Base-by-base conservation (phyloP, 2,113 vertebrate species). In the Xyrauchen texanus region DNA sequence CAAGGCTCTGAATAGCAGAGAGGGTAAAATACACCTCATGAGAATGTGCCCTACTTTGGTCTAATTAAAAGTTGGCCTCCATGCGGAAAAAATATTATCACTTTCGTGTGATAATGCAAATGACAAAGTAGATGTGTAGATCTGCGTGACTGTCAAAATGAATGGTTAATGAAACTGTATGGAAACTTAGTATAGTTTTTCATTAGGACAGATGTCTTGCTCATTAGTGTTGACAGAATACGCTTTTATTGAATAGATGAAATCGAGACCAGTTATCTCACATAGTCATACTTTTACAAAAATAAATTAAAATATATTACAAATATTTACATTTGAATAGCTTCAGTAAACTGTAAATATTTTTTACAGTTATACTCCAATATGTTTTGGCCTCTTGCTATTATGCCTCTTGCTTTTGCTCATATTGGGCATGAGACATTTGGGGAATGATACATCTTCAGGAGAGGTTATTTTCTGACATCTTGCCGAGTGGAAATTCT, bases 1-100 rank as follows among this genome's bases (percentile, higher is more conserved):
- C 88, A 90, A 88, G 52, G 53, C 85, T 90, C 83, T 86, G 86
- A 89, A 92, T 91, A 91, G 77, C 78, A 68, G 71, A 64, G 53
- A 73, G 87, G 87, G 84, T 81, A 86, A 90, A 81, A 87, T 81
- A 86, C 82, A 87, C 89, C 88, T 57, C 68, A 81, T 62, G 82
- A 84, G 85, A 85, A 66, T 61, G 77, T 79, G 83, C 82, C 88
- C 85, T 86, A 34, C 21, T 34, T 34, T 34, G 21, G 21, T 34
- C 21, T 34, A 70, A 77, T 84, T 83, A 82, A 85, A 83, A 81
- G 64, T 80, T 21, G 79, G 85, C 65, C 83, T 81, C 65, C 58
- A 66, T 79, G 85, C 84, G 82, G 81, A 83, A 87, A 89, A 90
- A 91, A 91, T 90, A 93, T 92, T 90, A 91, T 81, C 87, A 88